Evolutionary conservation across 2,113 vertebrate genomes (phyloP).

Genomic region (Corvus hawaiiensis): DNA sequence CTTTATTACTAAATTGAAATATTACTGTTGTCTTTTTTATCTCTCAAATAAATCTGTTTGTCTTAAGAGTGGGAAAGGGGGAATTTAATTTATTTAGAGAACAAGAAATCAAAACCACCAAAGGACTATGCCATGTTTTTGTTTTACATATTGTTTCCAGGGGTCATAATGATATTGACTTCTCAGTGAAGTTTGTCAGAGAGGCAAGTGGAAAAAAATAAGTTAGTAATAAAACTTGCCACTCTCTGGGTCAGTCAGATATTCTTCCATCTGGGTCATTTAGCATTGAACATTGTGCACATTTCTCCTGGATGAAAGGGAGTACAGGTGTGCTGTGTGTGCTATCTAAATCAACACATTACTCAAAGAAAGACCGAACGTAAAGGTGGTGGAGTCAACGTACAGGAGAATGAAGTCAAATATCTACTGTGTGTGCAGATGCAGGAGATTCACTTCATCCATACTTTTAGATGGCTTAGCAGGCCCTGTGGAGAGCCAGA

Average conservation of each 20-base stretch:
- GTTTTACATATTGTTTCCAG: background rate
- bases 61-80: background rate
- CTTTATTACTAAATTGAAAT: background rate
- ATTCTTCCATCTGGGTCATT: background rate
- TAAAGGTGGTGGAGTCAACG: background rate
- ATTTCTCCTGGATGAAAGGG: background rate
- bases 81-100: background rate
- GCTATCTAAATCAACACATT: background rate
- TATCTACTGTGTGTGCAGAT: background rate
- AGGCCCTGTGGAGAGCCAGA: background rate
- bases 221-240: background rate
- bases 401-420: background rate
- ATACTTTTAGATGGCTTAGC: background rate
- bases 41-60: background rate
- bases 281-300: background rate
- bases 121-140: background rate
- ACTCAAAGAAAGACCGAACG: background rate
- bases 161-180: background rate
- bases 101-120: background rate
- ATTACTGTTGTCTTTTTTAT: background rate
- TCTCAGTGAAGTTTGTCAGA: background rate
- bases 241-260: background rate
- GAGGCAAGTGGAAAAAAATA: background rate
- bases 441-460: background rate
- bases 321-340: background rate